Evolutionary conservation across 1,140 invertebrate species (phyloP), one percentile per base, ranked within the genome.

Genomic region (Polypedilum vanderplanki): DNA sequence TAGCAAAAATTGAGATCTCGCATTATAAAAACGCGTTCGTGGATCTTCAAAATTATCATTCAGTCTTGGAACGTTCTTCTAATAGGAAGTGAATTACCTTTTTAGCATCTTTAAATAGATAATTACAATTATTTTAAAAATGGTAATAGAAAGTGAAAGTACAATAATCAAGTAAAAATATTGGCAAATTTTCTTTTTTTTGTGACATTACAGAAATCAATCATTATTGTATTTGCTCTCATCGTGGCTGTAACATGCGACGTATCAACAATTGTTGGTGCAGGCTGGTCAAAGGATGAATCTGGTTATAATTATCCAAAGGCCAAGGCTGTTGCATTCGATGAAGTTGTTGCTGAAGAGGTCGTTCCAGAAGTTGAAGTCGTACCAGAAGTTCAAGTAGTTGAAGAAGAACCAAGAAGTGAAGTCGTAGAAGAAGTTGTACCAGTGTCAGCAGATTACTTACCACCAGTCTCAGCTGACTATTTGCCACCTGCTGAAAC

Each of bases 211-310:
- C 46, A 57, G 46, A 57, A 57, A 57, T n/a, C 12, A 8, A 57
- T 57, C 46, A 57, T 57, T 57, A 57, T 57, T 57, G 46, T 57
- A n/a, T 57, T 57, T n/a, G 46, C 46, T 57, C 46, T 57, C 46
- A 57, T 57, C 10, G 46, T n/a, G 12, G 46, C 46, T 57, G 46
- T n/a, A n/a, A n/a, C 46, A 57, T 57, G 46, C n/a, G 46, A 57
- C 15, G 46, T 57, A 12, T 57, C 46, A 57, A 12, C 12, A n/a
- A n/a, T 57, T n/a, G 46, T 57, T n/a, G 46, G 46, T 57, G 46
- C 12, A n/a, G 46, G 46, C 4, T 57, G 46, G 46, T 57, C 12
- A 12, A 57, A 57, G n/a, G 46, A 57, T 15, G 46, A 57, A 57
- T n/a, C 46, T 15, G 46, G 46, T 15, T 57, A 57, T 15, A 12